Percentiles rank a stretch among this genome's conserved stretches.
These are phyloP conservation scores for Glossophaga mutica DNA, from an alignment of 2,797 vertebrate genomes.

Conservation along the genomic window DNA sequence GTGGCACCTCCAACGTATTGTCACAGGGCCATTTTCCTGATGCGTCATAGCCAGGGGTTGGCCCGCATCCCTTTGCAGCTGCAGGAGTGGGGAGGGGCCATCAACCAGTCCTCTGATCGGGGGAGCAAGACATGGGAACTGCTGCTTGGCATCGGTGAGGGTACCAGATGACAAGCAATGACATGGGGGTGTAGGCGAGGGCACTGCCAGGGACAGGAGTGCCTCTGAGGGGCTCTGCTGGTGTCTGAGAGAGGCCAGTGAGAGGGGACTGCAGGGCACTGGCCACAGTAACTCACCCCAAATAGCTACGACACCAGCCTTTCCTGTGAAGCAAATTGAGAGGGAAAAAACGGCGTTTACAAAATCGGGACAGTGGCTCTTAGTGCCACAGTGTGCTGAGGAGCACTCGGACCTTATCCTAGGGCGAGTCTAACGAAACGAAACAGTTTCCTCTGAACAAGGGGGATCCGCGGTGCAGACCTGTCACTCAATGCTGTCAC, in stretches of 20 bases:
- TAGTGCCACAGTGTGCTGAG: not conserved
- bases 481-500: not conserved
- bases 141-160: not conserved
- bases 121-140: not conserved
- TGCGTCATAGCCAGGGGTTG: not conserved
- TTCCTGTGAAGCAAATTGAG: not conserved
- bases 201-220: not conserved
- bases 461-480: too few species aligned
- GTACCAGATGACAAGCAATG: not conserved
- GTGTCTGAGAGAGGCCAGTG: not conserved
- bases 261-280: not conserved
- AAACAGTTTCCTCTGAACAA: not conserved
- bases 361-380: not conserved
- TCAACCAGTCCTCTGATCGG: not conserved
- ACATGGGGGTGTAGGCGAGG: not conserved
- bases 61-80: not conserved
- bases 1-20: rapidly evolving
- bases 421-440: not conserved
- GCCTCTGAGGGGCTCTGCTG: not conserved
- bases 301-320: not conserved
- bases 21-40: not conserved
- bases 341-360: not conserved
- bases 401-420: not conserved
- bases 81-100: not conserved
- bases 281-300: not conserved